Base-by-base conservation (phyloP, 1,140 invertebrate genomes). In the Caenorhabditis elegans region DNA sequence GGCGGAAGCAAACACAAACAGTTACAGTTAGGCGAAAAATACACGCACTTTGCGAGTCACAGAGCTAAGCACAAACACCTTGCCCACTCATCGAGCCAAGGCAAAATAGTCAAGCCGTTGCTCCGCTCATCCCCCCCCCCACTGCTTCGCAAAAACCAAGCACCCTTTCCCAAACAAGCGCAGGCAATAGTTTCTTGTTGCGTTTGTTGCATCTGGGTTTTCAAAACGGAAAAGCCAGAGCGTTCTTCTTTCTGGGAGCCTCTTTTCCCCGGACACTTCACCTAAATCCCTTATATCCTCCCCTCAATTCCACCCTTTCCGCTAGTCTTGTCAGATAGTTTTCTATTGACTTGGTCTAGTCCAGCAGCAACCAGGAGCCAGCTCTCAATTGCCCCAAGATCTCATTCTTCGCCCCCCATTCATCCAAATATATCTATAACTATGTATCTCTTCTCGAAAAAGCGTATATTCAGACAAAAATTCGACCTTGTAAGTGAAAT, bases 401-500 rank as follows among this genome's bases (percentile, higher is more conserved):
- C 60, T 70, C 60, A 70, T 70, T n/a, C 19, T 70, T 39, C 34
- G n/a, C 60, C 60, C n/a, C n/a, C n/a, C n/a, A n/a, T n/a, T n/a
- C n/a, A n/a, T n/a, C n/a, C n/a, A n/a, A n/a, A n/a, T n/a, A n/a
- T n/a, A 70, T 39, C 36, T 70, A 19, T 70, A 70, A 70, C 34
- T n/a, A 70, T 70, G 60, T 70, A 70, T 70, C 60, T 70, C 60
- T 70, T 70, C 60, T 70, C 60, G 60, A 70, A 70, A 70, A 70
- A 70, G 34, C 60, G 76, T 28, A 49, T 49, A 78, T 76, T 70
- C 60, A 70, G 60, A 70, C 60, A 70, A 51, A 79, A 84, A 70
- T 48, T 31, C 49, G 76, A 39, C 85, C 65, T 76, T 85, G 28
- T 36, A 46, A 48, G 60, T 55, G 3, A 43, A 70, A n/a, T 43